Evolutionary conservation across 1,140 invertebrate species (phyloP).

Genomic region (Saccostrea cuccullata): DNA sequence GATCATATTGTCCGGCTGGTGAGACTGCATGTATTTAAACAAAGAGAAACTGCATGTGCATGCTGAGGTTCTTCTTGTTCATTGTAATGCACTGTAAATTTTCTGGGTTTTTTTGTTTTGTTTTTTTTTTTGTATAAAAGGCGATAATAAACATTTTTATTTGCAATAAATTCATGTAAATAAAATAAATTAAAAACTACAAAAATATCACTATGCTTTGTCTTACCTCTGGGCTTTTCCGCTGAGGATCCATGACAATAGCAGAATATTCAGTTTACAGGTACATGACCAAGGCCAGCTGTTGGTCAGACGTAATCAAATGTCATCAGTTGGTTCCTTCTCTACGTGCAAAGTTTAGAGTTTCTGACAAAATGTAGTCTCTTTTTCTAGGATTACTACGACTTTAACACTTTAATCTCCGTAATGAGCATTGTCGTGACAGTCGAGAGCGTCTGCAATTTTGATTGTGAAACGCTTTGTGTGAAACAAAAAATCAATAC

Average conservation of each 20-base stretch:
- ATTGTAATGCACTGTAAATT: too few relatives aligned
- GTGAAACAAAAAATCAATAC: background rate
- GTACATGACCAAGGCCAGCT: background rate
- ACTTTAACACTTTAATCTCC: background rate
- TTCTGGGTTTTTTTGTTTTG: background rate
- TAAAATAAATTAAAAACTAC: background rate
- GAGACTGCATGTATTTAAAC: too few relatives aligned
- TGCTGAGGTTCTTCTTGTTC: too few relatives aligned
- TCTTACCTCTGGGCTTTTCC: slow-evolving; percentile 15
- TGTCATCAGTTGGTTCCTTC: background rate
- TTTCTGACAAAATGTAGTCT: background rate
- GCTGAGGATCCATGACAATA: background rate
- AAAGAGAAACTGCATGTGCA: too few relatives aligned
- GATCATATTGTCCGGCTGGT: too few relatives aligned
- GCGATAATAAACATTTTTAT: background rate
- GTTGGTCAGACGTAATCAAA: background rate
- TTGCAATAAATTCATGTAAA: too few relatives aligned
- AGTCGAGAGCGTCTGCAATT: background rate
- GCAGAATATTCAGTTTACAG: background rate
- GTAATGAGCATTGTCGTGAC: background rate
- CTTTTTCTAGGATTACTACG: background rate
- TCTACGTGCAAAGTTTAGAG: background rate
- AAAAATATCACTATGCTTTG: background rate
- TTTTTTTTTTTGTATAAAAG: background rate
- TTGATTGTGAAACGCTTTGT: background rate